Conservation (phyloP, 2,113 vertebrate genomes). For the Tyrannus savana region DNA sequence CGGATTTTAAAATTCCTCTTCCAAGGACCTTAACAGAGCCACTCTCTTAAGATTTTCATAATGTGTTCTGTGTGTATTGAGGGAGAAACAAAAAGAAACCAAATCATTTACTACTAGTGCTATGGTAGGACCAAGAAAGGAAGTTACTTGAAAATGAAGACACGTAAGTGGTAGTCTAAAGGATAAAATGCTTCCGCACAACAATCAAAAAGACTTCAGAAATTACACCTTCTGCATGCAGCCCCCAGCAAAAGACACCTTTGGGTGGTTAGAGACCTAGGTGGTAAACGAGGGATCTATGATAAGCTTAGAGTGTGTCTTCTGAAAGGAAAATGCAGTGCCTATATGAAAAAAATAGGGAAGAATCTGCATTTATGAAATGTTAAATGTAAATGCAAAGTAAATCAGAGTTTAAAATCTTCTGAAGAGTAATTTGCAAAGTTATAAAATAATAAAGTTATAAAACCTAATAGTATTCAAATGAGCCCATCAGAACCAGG, state of each 20-base stretch:
- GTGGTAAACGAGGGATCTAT: neutral
- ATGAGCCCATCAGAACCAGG: neutral
- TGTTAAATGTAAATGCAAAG: neutral
- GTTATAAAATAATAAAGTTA: neutral
- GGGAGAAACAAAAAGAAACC: neutral
- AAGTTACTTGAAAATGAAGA: neutral
- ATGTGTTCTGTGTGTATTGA: neutral
- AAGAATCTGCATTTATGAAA: neutral
- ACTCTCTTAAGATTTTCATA: neutral
- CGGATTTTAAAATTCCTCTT: neutral
- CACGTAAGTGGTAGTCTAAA: neutral
- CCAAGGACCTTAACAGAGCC: neutral
- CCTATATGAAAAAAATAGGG: neutral
- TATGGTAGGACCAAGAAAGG: neutral
- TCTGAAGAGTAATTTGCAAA: neutral
- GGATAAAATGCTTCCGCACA: neutral
- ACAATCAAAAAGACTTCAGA: neutral
- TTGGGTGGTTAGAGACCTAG: neutral
- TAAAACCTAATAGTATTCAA: neutral
- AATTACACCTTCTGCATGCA: neutral
- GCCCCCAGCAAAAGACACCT: neutral
- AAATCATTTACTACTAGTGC: neutral
- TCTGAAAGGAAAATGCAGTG: neutral
- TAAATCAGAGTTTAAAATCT: neutral
- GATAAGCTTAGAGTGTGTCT: neutral